phyloP scores from a whole-genome alignment of 1,140 invertebrate species.

The Cyrtorhinus lividipennis region DNA sequence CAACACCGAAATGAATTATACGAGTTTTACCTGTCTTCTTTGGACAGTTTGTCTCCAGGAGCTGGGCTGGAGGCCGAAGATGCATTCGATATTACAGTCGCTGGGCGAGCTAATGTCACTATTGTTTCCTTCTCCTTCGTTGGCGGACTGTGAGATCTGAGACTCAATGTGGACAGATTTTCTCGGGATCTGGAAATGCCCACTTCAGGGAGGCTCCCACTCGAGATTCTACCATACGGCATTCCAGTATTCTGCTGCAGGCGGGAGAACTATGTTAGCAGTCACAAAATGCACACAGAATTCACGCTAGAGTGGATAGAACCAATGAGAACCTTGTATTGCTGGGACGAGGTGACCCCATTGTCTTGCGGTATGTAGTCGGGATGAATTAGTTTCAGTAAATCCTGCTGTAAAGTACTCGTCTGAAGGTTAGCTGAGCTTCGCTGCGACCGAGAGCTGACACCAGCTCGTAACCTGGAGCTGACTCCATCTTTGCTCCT shows the following conservation, averaged over 20 bases:
- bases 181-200: constrained; percentile 20
- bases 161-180: constrained; percentile 13
- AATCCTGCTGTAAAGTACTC: constrained; percentile 68
- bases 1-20: background rate
- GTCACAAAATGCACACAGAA: too few relatives aligned
- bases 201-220: background rate
- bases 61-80: constrained; percentile 45
- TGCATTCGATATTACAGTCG: constrained; percentile 52
- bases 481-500: constrained; percentile 27
- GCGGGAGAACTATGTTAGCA: too few relatives aligned
- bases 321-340: background rate
- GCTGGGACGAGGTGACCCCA: background rate
- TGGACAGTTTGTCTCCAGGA: constrained; percentile 39
- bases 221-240: constrained; percentile 4
- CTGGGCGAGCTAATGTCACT: constrained; percentile 52
- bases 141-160: constrained; percentile 13
- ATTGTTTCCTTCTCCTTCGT: constrained; percentile 39
- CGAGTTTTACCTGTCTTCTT: constrained; percentile 39
- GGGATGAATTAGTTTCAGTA: constrained; percentile 76
- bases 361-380: constrained; percentile 42
- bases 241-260: background rate
- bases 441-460: constrained; percentile 31
- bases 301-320: too few relatives aligned
- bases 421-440: constrained; percentile 47
- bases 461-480: constrained; percentile 33